Base-by-base conservation (phyloP, 2,797 vertebrate species). In the Capromys pilorides region DNA sequence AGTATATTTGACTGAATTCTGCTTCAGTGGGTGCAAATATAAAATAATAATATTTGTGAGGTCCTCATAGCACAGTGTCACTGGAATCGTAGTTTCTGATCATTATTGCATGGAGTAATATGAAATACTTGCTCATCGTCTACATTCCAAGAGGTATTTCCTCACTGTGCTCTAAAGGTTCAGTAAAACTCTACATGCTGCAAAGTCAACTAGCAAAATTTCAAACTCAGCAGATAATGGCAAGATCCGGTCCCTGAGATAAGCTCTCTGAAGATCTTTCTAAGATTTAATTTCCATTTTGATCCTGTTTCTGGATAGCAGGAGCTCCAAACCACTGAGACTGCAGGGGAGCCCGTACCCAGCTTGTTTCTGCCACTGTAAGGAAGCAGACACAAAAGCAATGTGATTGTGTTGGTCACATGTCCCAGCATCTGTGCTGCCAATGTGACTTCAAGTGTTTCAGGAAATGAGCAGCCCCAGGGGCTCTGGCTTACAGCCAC, bases 211-310 rank as follows among this genome's bases (percentile, higher is more conserved):
- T 81, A 85, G 78, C 3, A 1, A 78, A 84, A 2, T 51, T 81
- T 54, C 6, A 82, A 93, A 91, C 18, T 87, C 33, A 59, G n/a
- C 49, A 93, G n/a, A 49, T 62, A 86, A 24, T 66, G 0, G 21
- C 83, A 90, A 91, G 7, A 87, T 67, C 81, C 82, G 61, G 22
- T 86, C 19, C 77, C 39, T 89, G 28, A 66, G 61, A 78, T 49
- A 83, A 86, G 86, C 19, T 16, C 31, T 88, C 28, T 67, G 93
- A 66, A 86, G 33, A 86, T 62, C 41, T 92, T 86, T 59, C 66
- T 61, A 93, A 90, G 36, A 62, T 66, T 77, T 16, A 19, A 77
- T 84, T 91, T 95, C 24, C 36, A 84, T 71, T 94, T 94, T 71
- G 26, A 95, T 95, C 14, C n/a, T 66, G 1, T 83, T 66, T 91